phyloP scores from a whole-genome alignment of 2,888 invertebrate genomes.

The Phortica magna region DNA sequence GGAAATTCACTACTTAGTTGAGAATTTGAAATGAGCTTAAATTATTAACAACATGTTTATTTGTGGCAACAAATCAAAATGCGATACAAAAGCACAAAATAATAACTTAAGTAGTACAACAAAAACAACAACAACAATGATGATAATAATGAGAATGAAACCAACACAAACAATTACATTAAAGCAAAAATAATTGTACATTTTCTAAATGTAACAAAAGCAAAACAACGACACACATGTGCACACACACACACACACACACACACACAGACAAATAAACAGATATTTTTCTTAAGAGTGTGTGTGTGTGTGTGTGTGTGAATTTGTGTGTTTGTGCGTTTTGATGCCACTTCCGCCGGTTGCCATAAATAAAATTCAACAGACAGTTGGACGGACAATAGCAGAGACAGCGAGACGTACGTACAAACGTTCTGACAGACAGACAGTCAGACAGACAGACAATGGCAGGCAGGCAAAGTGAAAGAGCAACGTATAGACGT shows the following conservation, averaged over 20 bases:
- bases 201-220: slow-evolving; percentile 59
- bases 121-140: slow-evolving; percentile 11
- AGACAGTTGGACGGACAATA: slow-evolving; percentile 52
- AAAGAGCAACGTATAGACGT: slow-evolving; percentile 40
- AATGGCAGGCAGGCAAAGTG: background rate
- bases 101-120: slow-evolving; percentile 31
- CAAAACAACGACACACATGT: no score
- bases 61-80: slow-evolving; percentile 67
- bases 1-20: no score
- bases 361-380: slow-evolving; percentile 70
- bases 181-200: slow-evolving; percentile 68
- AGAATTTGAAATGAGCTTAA: slow-evolving; percentile 36
- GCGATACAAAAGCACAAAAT: slow-evolving; percentile 59
- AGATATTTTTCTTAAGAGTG: slow-evolving; percentile 27
- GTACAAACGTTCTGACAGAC: slow-evolving; percentile 8
- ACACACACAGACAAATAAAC: slow-evolving; percentile 47
- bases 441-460: slow-evolving; percentile 31
- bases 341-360: slow-evolving; percentile 45
- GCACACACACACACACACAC: background rate
- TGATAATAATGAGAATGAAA: slow-evolving; percentile 31
- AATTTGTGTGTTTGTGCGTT: slow-evolving; percentile 24
- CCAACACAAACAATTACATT: slow-evolving; percentile 61
- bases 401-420: slow-evolving; percentile 34
- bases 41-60: slow-evolving; percentile 64
- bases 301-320: slow-evolving; percentile 20